Evolutionary conservation across 2,888 invertebrate species (phyloP).

Genomic region (Aporophyla nigra): DNA sequence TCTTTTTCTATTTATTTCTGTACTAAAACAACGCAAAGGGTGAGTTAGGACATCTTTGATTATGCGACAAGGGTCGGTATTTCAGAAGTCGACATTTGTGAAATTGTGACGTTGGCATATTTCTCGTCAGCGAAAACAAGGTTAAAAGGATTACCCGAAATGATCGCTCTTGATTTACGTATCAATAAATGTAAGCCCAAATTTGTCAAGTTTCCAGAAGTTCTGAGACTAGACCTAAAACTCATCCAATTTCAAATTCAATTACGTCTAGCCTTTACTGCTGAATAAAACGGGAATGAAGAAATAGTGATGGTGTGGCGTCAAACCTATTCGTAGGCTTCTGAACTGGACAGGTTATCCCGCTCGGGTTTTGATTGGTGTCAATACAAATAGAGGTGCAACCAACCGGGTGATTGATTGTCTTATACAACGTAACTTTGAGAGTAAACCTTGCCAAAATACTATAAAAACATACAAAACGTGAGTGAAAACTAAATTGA

Average conservation of each 20-base stretch:
- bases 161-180: not conserved
- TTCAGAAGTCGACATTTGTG: slow-evolving; percentile 16
- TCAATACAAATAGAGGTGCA: slow-evolving; percentile 24
- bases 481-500: slow-evolving; percentile 1
- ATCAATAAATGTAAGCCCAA: slow-evolving; percentile 19
- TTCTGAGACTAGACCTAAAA: slow-evolving; percentile 14
- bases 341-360: slow-evolving; percentile 49
- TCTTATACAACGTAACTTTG: not conserved
- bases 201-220: slow-evolving; percentile 29
- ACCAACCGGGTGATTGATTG: slow-evolving; percentile 21
- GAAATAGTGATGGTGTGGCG: slow-evolving; percentile 4
- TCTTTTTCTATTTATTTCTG: slow-evolving; percentile 9
- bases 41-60: slow-evolving; percentile 38
- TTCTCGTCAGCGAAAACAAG: slow-evolving; percentile 3
- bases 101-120: slow-evolving; percentile 12
- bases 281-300: slow-evolving; percentile 27
- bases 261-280: slow-evolving; percentile 36
- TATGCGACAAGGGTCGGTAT: slow-evolving; percentile 46
- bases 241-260: slow-evolving; percentile 36
- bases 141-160: slow-evolving; percentile 14
- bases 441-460: not conserved
- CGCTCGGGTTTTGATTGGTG: slow-evolving; percentile 38
- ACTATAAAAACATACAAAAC: not conserved
- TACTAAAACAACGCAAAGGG: slow-evolving; percentile 34
- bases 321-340: not conserved